Conservation (phyloP, 2,888 invertebrate genomes). For the Drepana falcataria region DNA sequence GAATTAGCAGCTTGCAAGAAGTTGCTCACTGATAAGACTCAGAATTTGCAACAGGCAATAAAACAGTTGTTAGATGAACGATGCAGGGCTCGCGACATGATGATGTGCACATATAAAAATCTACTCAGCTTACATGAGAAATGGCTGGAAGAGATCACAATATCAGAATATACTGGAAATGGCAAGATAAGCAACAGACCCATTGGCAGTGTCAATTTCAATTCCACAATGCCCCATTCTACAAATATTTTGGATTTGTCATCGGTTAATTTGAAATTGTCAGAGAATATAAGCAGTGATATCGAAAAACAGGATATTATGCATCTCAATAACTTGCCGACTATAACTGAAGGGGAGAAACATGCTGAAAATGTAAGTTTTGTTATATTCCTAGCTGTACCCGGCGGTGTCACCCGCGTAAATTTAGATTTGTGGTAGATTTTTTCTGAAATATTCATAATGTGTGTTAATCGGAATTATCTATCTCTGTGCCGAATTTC, state of each 20-base stretch:
- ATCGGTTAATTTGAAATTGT: constrained; percentile 79
- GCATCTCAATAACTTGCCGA: constrained; percentile 49
- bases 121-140: constrained; percentile 70
- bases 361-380: constrained; percentile 78
- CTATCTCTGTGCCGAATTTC: too few species aligned
- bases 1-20: constrained; percentile 94
- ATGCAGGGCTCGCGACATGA: constrained; percentile 80
- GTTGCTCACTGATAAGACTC: constrained; percentile 83
- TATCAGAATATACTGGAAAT: constrained; percentile 59
- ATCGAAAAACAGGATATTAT: constrained; percentile 66
- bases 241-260: constrained; percentile 82
- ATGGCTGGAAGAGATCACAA: constrained; percentile 64
- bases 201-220: constrained; percentile 73
- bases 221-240: constrained; percentile 66
- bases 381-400: neutral
- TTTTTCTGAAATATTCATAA: neutral
- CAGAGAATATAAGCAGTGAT: constrained; percentile 77
- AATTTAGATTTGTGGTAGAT: too few species aligned
- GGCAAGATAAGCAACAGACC: constrained; percentile 56
- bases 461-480: neutral
- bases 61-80: constrained; percentile 85
- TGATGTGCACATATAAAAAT: constrained; percentile 81
- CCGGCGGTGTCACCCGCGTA: neutral
- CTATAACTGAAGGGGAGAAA: constrained; percentile 77
- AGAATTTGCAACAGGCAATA: constrained; percentile 83